A percentile compares a stretch with the other conserved stretches of the same genome.
Conservation (phyloP, 2,113 vertebrate species). For the Bucco capensis region DNA sequence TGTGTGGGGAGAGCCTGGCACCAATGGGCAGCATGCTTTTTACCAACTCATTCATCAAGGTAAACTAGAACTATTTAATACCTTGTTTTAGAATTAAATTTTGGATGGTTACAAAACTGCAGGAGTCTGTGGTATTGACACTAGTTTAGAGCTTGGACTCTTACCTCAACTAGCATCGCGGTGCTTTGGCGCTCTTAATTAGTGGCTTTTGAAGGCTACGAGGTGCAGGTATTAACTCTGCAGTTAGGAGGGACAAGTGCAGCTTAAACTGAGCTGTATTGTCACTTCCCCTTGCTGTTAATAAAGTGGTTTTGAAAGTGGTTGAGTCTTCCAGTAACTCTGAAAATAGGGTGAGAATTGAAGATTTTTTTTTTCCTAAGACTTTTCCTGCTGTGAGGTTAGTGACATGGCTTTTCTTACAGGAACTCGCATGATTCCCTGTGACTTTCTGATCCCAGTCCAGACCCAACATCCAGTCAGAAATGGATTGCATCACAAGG, state of each 20-base stretch:
- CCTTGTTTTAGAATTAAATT: background rate
- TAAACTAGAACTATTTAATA: constrained; percentile 1
- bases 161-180: background rate
- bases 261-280: background rate
- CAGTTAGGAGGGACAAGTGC: background rate
- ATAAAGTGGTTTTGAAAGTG: background rate
- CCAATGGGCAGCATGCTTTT: constrained; percentile 97
- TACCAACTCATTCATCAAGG: constrained; percentile 99
- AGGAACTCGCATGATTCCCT: constrained; percentile 96
- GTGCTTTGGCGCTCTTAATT: background rate
- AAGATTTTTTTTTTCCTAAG: background rate
- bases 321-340: background rate
- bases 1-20: constrained; percentile 97
- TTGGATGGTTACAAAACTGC: background rate
- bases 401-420: background rate
- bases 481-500: constrained; percentile 93
- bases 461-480: constrained; percentile 92
- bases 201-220: background rate
- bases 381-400: background rate
- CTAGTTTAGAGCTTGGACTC: background rate
- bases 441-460: constrained; percentile 93
- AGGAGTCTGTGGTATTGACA: background rate
- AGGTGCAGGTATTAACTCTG: background rate
- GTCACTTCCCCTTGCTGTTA: background rate
- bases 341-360: background rate